Base-by-base conservation (phyloP, 2,113 vertebrate species). In the Nestor notabilis region DNA sequence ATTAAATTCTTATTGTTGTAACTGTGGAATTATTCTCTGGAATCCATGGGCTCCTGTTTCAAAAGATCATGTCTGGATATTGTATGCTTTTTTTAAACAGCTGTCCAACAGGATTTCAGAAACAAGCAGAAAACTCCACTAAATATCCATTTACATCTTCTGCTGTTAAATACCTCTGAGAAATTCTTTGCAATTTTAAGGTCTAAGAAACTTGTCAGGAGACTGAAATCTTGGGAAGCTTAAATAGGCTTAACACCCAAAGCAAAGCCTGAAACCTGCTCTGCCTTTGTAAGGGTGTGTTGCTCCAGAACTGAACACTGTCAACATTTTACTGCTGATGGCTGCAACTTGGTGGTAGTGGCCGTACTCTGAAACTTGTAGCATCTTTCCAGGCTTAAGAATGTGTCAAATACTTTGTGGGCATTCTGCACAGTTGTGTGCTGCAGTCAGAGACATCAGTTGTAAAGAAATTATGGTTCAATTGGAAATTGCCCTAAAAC, bases 391-490 rank as follows among this genome's bases (percentile, higher is more conserved):
- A 9, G 53, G 14, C 39, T 68, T 23, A 56, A 33, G 33, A 29
- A 12, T 15, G 12, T 49, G 23, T 64, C 49, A 19, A 0, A 15
- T 55, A 35, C 33, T n/a, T 76, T 3, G 4, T 47, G 20, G 50
- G 35, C 1, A 0, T 55, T 71, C 17, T 53, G 13, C 10, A 13
- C 25, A 25, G 25, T 41, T 75, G 43, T 44, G 10, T 1, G 2
- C 50, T 44, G 29, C 10, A 9, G 27, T 15, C 15, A 2, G 17
- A 58, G 55, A 46, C 37, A 63, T 41, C 18, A 37, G 19, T 21
- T 9, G 7, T 24, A 11, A 77, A 78, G 47, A 68, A 19, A 39
- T 9, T 7, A 28, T 20, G 4, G 31, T 56, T 81, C 61, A 19
- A 0, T 18, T 78, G 60, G 44, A 87, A 72, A 49, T 23, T 33